Evolutionary conservation across 2,113 vertebrate genomes (phyloP), one percentile per base, ranked within the genome.

Genomic region (Bufo bufo): DNA sequence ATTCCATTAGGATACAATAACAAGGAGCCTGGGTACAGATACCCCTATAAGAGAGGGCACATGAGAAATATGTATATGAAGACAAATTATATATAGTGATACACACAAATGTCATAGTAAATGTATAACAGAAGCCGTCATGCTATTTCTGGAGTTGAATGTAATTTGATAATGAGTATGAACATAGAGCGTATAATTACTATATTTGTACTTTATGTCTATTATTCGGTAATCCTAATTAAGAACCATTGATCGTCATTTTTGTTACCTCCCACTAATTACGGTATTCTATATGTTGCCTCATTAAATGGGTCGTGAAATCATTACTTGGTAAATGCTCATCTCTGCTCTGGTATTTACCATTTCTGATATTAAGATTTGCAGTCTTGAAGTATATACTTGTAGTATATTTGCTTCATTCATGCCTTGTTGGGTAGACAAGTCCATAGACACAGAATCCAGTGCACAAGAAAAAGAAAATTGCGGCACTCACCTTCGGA

Each of bases 1-100:
- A 99, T 94, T 99, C 98, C 98, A 99, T 99, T 91, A 99, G 95
- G 95, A 99, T 99, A 93, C 98, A 99, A 94, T 98, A 99, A 77
- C 98, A 99, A 9, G 98, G 98, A 0, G 98, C 98, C 93, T 99
- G 98, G 59, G 98, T 99, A 87, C 98, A 99, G 89, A 99, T 97
- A 0, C 98, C 98, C 93, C 98, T 99, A 93, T 7, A 82, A 90
- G 84, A 90, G 75, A 89, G 90, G 88, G 14, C n/a, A 33, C n/a
- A 9, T 49, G 23, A 71, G 47, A 61, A 61, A 61, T 61, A 16
- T 33, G 4, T 4, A 20, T 47, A 61, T 47, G 19, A 1, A n/a
- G 33, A 1, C 33, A 33, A 33, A 33, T 33, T 33, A 33, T 33
- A 50, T 63, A 17, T 33, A 13, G 66, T 33, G 33, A 10, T 66